Base-by-base conservation (phyloP, 1,140 invertebrate genomes). In the Cataglyphis hispanica region DNA sequence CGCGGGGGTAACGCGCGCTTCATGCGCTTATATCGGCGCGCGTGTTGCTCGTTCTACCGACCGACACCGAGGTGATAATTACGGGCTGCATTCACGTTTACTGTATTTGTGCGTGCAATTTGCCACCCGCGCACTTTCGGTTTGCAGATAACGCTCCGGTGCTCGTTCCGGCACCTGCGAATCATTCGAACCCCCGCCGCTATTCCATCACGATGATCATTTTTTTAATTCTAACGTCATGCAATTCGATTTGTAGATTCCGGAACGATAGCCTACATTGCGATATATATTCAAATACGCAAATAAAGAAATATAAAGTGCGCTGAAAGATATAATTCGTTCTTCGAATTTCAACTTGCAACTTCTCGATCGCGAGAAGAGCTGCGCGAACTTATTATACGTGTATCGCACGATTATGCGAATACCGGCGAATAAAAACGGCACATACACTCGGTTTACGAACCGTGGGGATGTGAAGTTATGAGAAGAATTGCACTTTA, bases 61-160 rank as follows among this genome's bases (percentile, higher is more conserved):
- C 53, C 86, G 86, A 92, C 89, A 86, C 89, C 85, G 89, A 94
- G 93, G 93, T 94, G 93, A 94, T 94, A 94, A 94, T 94, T 94
- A 93, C 93, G 91, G 90, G 91, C 84, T 89, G 91, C 89, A 94
- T 93, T 91, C 91, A 88, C 93, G 93, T 92, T 93, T 92, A 92
- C 80, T 92, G 90, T 80, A 80, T 85, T 75, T 80, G 66, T 46
- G 66, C 91, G 89, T 91, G 89, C 76, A 94, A 93, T 94, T 94
- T 93, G 92, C 93, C 89, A 89, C 89, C 89, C 89, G 92, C 87
- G 90, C 90, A 88, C 87, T 93, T 93, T 93, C 89, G 89, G 74
- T 77, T 75, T 72, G 69, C 66, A 88, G 92, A 94, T 94, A 93
- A 92, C 91, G 37, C 56, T 16, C 40, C 8, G 40, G 8, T 37